These are phyloP conservation scores for Pterostichus niger DNA, from an alignment of 2,888 invertebrate genomes.

Conservation along the genomic window DNA sequence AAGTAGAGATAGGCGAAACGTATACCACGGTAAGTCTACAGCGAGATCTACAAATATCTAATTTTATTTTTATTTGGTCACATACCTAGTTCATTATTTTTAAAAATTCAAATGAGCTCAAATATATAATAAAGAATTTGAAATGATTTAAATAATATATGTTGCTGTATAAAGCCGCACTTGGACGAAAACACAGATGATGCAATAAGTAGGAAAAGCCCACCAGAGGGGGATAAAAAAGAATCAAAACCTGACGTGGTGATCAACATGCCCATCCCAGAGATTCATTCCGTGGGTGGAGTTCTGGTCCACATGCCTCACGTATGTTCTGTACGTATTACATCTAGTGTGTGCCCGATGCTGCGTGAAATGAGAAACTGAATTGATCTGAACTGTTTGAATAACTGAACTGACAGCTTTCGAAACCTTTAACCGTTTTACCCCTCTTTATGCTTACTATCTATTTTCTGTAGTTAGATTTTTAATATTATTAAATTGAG, in stretches of 20 bases:
- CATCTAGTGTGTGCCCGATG: slow-evolving; percentile 48
- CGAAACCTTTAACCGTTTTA: background rate
- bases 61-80: no score
- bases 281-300: slow-evolving; percentile 89
- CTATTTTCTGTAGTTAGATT: background rate
- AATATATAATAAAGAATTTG: no score
- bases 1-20: no score
- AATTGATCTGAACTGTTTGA: slow-evolving; percentile 40
- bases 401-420: slow-evolving; percentile 32
- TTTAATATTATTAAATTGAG: background rate
- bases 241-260: slow-evolving; percentile 82
- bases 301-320: slow-evolving; percentile 96
- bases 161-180: slow-evolving; percentile 78
- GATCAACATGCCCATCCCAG: slow-evolving; percentile 82
- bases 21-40: no score
- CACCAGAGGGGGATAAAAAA: slow-evolving; percentile 86
- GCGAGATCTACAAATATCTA: no score
- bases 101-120: background rate
- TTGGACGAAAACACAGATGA: slow-evolving; percentile 86
- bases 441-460: slow-evolving; percentile 7
- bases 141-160: slow-evolving; percentile 64
- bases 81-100: no score
- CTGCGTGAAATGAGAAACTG: slow-evolving; percentile 29
- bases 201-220: slow-evolving; percentile 82
- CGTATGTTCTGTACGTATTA: slow-evolving; percentile 83